Evolutionary conservation across 2,888 invertebrate species (phyloP), one percentile per base, ranked within the genome.

Genomic region (Omphaloscelis lunosa): DNA sequence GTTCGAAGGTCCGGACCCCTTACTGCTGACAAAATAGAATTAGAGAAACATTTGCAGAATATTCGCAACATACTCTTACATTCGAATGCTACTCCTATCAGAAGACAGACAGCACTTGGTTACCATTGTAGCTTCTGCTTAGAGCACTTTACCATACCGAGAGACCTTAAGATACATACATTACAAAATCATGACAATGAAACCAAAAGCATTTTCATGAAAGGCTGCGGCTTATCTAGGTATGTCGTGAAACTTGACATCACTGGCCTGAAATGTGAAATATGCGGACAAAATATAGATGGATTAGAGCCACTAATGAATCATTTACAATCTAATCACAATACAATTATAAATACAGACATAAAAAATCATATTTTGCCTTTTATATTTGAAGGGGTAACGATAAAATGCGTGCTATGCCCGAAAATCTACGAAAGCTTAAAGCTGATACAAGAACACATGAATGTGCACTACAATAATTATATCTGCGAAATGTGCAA

Each of bases 71-170:
- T 95, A 23, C 79, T 95, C 0, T 56, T 84, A 51, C 79, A 90
- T 83, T 91, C 95, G 0, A 95, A 94, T 72, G 94, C 94, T 0
- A 95, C 95, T 3, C 94, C 95, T 0, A 92, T 95, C 15, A 84
- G 90, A 34, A 87, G 84, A 62, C 89, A 90, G 66, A 88, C 87
- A 2, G 92, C 91, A 8, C 75, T 88, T n/a, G 93, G 93, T 0
- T 95, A 93, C 76, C 86, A 85, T 0, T 95, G 95, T 72, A 89
- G 88, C 34, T 94, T 92, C 79, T 95, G 95, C 75, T 53, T 72
- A 0, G 85, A 90, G 2, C 85, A 90, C 20, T 93, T 83, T 41
- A 76, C 85, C 0, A 73, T 90, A 8, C 90, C 93, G 0, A 87
- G 84, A 1, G 93, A 93, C 41, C 83, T 95, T 4, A 95, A 94